A percentile compares a stretch with the other conserved stretches of the same genome.
phyloP scores from a whole-genome alignment of 37 sponge, comb jelly and placozoan genomes.

The Beroe forskalii region DNA sequence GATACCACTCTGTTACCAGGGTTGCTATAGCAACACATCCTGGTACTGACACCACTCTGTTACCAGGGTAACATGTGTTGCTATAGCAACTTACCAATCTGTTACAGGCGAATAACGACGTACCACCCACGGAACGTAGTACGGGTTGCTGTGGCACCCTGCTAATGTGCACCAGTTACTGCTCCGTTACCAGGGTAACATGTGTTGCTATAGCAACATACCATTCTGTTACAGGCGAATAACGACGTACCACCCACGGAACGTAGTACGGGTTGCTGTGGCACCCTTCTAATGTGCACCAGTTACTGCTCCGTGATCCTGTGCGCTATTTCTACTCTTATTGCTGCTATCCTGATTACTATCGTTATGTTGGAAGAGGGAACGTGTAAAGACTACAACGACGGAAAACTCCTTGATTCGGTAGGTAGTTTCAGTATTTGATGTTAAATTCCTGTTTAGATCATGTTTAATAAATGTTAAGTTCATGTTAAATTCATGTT shows the following conservation, averaged over 20 bases:
- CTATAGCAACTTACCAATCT: neutral
- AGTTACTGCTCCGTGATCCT: conserved; percentile 50
- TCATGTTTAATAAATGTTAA: no score
- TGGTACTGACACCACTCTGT: neutral
- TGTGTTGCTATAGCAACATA: neutral
- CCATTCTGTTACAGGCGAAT: neutral
- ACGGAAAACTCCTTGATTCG: neutral
- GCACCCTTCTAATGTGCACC: conserved; percentile 50
- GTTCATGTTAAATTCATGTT: no score
- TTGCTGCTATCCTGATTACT: conserved; percentile 48
- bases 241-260: neutral
- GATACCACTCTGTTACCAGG: no score
- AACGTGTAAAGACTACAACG: neutral
- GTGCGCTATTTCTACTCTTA: conserved; percentile 13
- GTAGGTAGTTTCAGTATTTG: no score
- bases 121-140: neutral
- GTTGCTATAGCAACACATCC: neutral
- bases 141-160: conserved; percentile 10
- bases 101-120: neutral
- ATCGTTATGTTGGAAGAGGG: conserved; percentile 7
- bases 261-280: neutral
- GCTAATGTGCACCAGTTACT: conserved; percentile 39
- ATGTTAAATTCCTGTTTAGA: no score
- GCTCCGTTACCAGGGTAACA: neutral
- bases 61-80: neutral